Percentiles rank a stretch among this genome's conserved stretches.
Conservation (phyloP, 2,888 invertebrate species). For the Portevinia maculata region DNA sequence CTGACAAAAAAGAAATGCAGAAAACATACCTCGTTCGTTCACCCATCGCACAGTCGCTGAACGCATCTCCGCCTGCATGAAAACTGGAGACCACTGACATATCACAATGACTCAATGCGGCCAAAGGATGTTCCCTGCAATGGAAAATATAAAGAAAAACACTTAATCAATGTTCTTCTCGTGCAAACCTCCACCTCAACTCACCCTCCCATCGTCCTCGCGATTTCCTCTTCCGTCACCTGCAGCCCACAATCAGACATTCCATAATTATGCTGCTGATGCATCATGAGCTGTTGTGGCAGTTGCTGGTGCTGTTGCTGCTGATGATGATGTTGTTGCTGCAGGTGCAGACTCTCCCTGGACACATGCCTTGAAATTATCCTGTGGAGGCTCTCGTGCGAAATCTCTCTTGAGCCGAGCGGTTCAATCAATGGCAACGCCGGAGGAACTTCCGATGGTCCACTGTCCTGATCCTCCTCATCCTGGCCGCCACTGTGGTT, state of each 20-base stretch:
- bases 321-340: slow-evolving; percentile 76
- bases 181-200: slow-evolving; percentile 32
- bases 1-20: background rate
- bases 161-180: background rate
- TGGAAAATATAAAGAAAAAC: slow-evolving; percentile 8
- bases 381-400: slow-evolving; percentile 90
- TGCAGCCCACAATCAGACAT: slow-evolving; percentile 94
- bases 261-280: slow-evolving; percentile 86
- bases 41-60: slow-evolving; percentile 82
- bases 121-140: slow-evolving; percentile 91
- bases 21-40: slow-evolving; percentile 81
- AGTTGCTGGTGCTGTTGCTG: slow-evolving; percentile 76
- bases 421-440: slow-evolving; percentile 91
- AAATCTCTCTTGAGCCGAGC: slow-evolving; percentile 91
- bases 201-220: slow-evolving; percentile 90
- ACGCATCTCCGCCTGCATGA: slow-evolving; percentile 83
- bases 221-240: slow-evolving; percentile 96
- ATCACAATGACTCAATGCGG: slow-evolving; percentile 95
- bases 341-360: slow-evolving; percentile 86
- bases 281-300: slow-evolving; percentile 86
- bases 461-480: slow-evolving; percentile 90
- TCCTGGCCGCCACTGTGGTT: too few relatives aligned
- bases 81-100: slow-evolving; percentile 95
- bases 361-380: slow-evolving; percentile 83
- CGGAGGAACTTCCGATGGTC: slow-evolving; percentile 92